Evolutionary conservation across 2,888 invertebrate genomes (phyloP), one percentile per base, ranked within the genome.

Genomic region (Caenorhabditis wallacei): DNA sequence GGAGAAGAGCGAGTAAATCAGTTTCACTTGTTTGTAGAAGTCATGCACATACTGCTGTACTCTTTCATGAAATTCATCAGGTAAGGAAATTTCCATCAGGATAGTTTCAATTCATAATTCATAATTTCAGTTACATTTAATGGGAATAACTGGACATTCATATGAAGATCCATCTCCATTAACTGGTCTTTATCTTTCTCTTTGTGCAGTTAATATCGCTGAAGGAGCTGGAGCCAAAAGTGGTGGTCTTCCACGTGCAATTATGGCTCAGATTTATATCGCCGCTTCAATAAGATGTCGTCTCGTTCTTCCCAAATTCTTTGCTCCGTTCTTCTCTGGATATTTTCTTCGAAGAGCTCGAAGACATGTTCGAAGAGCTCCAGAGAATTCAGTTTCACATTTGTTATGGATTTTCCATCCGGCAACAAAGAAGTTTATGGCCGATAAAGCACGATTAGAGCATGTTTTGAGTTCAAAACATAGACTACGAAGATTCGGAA

Each of bases 41-140:
- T 43, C 91, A 91, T 64, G 91, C 91, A 0, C 88, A 90, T 40
- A 89, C 91, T 1, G 90, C 91, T 16, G 71, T 91, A 22, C 84
- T 91, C 56, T 91, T 91, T 74, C 91, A 91, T 82, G 90, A 91
- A 56, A 84, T 91, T 43, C 88, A 91, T 83, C 87, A 85, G 63
- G 85, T 85, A 24, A 22, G 54, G n/a, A n/a, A n/a, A n/a, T n/a
- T 54, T 24, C 46, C 2, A 2, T 22, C n/a, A 35, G 13, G 11
- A 2, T 2, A 13, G 20, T 26, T 16, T 0, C 18, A 16, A 56
- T 8, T 43, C 43, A 16, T 22, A 11, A 7, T n/a, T 43, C 35
- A 53, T 16, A 24, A 24, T 71, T 88, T 75, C 78, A 90, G 87
- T 68, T 91, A 26, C 89, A 91, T 80, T 71, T 91, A 24, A 82